Evolutionary conservation across 1,140 invertebrate species (phyloP).

Genomic region (Heliconius eleuchia): DNA sequence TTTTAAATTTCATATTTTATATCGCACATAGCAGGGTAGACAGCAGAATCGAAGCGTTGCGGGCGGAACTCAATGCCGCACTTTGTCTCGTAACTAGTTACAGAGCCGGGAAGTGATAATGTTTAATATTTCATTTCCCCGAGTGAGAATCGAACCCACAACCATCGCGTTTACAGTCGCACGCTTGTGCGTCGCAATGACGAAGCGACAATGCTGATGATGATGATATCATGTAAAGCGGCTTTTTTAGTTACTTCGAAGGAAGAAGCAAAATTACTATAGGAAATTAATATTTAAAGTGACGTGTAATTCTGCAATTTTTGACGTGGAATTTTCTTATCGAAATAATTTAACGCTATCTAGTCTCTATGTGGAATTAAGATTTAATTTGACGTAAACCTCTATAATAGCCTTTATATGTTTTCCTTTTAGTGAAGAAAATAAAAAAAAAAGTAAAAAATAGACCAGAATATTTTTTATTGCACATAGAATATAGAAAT

Average conservation of each 20-base stretch:
- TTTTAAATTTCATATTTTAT: too few relatives aligned
- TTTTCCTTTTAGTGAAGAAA: neutral
- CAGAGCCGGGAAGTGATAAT: neutral
- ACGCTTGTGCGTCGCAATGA: too few relatives aligned
- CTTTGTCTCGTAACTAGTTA: neutral
- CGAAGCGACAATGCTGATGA: too few relatives aligned
- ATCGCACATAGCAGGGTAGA: too few relatives aligned
- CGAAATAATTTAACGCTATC: neutral
- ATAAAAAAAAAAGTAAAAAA: neutral
- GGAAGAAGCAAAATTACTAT: neutral
- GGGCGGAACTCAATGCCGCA: neutral
- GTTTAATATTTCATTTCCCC: neutral
- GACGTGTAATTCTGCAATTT: neutral
- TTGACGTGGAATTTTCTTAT: neutral
- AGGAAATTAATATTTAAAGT: neutral
- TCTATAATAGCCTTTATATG: neutral
- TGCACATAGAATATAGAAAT: too few relatives aligned
- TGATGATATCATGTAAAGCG: too few relatives aligned
- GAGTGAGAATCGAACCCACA: neutral
- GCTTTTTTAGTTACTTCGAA: too few relatives aligned
- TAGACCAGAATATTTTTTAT: too few relatives aligned
- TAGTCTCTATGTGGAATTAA: neutral
- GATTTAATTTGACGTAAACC: neutral
- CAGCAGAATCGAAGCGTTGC: too few relatives aligned
- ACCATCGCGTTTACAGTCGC: too few relatives aligned